phyloP scores from a whole-genome alignment of 1,140 invertebrate species.

The Achroia grisella region DNA sequence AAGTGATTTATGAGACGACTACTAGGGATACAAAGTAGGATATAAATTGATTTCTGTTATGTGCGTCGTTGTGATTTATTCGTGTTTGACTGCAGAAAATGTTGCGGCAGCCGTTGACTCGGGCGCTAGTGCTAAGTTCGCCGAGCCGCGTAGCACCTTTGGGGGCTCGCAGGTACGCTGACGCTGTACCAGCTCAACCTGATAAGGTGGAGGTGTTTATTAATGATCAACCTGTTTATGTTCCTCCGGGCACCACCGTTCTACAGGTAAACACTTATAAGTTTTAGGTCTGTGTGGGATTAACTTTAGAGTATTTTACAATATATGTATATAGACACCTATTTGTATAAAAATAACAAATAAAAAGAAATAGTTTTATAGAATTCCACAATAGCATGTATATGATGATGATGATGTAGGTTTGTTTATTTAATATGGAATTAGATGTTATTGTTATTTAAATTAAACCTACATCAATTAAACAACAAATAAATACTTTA shows the following conservation, averaged over 20 bases:
- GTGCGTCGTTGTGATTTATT: slow-evolving; percentile 12
- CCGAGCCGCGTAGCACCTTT: slow-evolving; percentile 46
- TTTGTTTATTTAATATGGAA: too few species aligned
- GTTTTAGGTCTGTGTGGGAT: too few species aligned
- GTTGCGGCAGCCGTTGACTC: slow-evolving; percentile 74
- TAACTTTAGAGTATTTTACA: background rate
- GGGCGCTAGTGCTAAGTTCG: slow-evolving; percentile 65
- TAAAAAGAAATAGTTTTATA: too few species aligned
- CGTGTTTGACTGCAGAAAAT: slow-evolving; percentile 67
- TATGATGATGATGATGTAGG: too few species aligned
- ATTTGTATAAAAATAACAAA: too few species aligned
- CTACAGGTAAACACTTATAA: slow-evolving; percentile 82
- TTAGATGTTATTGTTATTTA: too few species aligned
- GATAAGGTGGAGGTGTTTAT: slow-evolving; percentile 97
- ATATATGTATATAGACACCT: too few species aligned
- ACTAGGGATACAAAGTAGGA: background rate
- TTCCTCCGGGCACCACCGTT: slow-evolving; percentile 97
- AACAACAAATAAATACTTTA: too few species aligned
- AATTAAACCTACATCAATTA: too few species aligned
- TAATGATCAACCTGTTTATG: slow-evolving; percentile 95
- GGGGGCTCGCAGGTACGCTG: slow-evolving; percentile 53
- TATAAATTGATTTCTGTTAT: background rate
- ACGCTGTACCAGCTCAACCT: slow-evolving; percentile 73
- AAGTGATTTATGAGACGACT: background rate
- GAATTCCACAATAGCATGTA: too few species aligned